A percentile compares a stretch with the other conserved stretches of the same genome.
These are phyloP conservation scores for Napeogenes inachia DNA, from an alignment of 2,888 invertebrate species.

Conservation along the genomic window DNA sequence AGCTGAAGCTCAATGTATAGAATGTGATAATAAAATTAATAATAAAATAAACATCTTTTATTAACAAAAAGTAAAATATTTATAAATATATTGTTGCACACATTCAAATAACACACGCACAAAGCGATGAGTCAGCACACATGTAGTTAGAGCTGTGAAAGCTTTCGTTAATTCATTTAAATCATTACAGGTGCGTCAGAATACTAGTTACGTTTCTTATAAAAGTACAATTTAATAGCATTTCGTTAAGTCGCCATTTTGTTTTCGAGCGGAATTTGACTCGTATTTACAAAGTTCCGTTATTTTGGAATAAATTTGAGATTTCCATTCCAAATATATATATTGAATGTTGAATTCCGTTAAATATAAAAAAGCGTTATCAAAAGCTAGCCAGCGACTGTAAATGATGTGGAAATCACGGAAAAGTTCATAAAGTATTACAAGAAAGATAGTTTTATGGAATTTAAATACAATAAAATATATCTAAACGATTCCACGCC, in stretches of 20 bases:
- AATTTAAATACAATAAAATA: constrained; percentile 19
- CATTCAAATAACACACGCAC: background rate
- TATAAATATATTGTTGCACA: background rate
- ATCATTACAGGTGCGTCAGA: too few relatives aligned
- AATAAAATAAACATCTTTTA: constrained; percentile 31
- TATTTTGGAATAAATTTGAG: background rate
- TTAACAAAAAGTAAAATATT: constrained; percentile 27
- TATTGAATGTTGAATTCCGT: background rate
- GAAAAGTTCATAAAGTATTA: constrained; percentile 17
- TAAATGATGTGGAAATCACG: constrained; percentile 9
- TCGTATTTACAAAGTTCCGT: constrained; percentile 1
- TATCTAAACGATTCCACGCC: constrained; percentile 23
- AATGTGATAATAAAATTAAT: constrained; percentile 9
- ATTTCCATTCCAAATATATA: too few relatives aligned
- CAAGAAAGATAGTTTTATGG: constrained; percentile 13
- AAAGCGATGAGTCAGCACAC: background rate
- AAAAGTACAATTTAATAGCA: too few relatives aligned
- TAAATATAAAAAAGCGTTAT: constrained; percentile 5
- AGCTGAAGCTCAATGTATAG: constrained; percentile 21
- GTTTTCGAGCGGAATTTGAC: background rate
- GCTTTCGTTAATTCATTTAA: too few relatives aligned
- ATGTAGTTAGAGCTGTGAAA: background rate
- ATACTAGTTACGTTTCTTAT: too few relatives aligned
- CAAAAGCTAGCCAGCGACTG: constrained; percentile 5
- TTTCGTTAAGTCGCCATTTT: too few relatives aligned